Base-by-base conservation (phyloP, 1,140 invertebrate species). In the Ylistrum balloti region DNA sequence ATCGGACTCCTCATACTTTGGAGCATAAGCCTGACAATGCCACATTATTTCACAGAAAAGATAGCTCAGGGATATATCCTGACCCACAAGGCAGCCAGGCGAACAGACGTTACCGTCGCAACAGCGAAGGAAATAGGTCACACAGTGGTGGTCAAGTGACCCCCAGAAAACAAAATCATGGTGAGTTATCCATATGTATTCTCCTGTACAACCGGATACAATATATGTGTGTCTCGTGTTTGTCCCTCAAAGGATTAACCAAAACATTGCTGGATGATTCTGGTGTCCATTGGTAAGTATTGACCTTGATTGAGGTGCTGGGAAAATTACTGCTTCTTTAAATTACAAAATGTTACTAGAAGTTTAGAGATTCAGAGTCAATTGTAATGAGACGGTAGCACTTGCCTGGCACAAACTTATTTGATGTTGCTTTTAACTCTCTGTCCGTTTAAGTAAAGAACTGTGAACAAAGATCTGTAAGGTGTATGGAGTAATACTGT, bases 111-210 rank as follows among this genome's bases (percentile, higher is more conserved):
- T 56, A 33, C 33, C 45, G 56, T 11, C 33, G 88, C n/a, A 86
- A 89, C 86, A 89, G 88, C 45, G 88, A 89, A 35, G 90, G 88
- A 32, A 91, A 86, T 87, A 56, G 90, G 28, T 91, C 90, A 33
- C 34, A 91, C 41, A 32, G 56, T 48, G 56, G 56, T 74, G 48
- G 74, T 74, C 85, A 85, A 35, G 74, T 74, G 86, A 85, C 90
- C 56, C 88, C 85, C 41, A 88, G 88, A 89, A 74, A 74, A 74
- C 56, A 74, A 22, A 88, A 91, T 86, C 33, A 89, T 85, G 90
- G 90, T 91, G 90, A 91, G 90, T 91, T 9, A n/a, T 74, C 22
- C 56, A 74, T 28, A 74, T 74, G 22, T 74, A 74, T 74, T 74
- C 56, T 74, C 22, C 56, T 74, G n/a, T 74, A 74, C 5, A 74